A percentile compares a stretch with the other conserved stretches of the same genome.
These are phyloP conservation scores for Distichodus sexfasciatus DNA, from an alignment of 2,797 vertebrate species.

Conservation along the genomic window DNA sequence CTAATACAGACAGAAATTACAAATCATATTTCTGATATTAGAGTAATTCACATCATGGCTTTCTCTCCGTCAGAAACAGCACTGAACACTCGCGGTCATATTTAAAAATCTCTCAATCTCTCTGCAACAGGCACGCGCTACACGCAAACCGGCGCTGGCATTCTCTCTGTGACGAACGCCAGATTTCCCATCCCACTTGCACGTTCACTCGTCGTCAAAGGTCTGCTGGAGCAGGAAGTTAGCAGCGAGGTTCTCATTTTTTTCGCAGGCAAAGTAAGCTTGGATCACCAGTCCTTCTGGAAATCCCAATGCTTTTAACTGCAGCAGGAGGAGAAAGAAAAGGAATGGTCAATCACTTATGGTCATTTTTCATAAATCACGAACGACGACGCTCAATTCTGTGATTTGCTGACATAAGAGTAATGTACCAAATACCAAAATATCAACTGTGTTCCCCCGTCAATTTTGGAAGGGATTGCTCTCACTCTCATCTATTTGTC, in stretches of 20 bases:
- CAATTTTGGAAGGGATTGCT: too few relatives aligned
- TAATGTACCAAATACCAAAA: too few relatives aligned
- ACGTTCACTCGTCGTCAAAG: constrained; percentile 75
- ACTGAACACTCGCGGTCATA: constrained; percentile 32
- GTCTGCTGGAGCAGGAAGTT: constrained; percentile 81
- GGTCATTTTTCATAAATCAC: too few relatives aligned
- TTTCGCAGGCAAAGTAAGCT: constrained; percentile 80
- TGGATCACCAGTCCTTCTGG: constrained; percentile 80
- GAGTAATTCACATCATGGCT: constrained; percentile 50
- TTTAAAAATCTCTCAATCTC: too few relatives aligned
- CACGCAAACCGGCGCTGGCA: constrained; percentile 36
- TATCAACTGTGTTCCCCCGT: too few relatives aligned
- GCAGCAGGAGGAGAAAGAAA: constrained; percentile 49
- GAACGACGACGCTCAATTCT: too few relatives aligned
- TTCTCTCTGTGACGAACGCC: constrained; percentile 12
- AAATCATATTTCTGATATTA: constrained; percentile 53
- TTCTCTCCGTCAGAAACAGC: constrained; percentile 40
- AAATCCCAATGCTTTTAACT: constrained; percentile 81
- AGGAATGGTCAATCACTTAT: neutral
- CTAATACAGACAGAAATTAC: constrained; percentile 52
- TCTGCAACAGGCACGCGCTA: constrained; percentile 34
- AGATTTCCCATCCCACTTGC: neutral
- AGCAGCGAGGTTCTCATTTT: constrained; percentile 78
- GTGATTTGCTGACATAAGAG: neutral
- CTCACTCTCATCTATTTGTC: too few relatives aligned